A percentile compares a stretch with the other conserved stretches of the same genome.
phyloP scores from a whole-genome alignment of 2,797 vertebrate genomes.

The Chelmon rostratus region DNA sequence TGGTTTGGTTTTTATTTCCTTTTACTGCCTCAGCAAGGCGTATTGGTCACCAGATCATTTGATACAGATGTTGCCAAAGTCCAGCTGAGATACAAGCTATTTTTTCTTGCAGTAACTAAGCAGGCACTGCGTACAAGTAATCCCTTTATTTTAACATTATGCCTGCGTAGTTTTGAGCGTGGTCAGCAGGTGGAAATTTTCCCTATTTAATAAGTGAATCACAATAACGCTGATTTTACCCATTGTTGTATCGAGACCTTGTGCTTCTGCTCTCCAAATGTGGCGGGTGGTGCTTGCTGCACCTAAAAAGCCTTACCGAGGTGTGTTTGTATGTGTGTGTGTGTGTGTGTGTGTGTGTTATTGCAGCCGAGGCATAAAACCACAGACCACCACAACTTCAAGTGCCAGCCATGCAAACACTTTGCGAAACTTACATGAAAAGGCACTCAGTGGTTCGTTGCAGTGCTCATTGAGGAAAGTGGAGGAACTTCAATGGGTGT shows the following conservation, averaged over 20 bases:
- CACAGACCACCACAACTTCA: background rate
- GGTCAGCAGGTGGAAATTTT: background rate
- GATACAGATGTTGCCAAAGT: slow-evolving; percentile 39
- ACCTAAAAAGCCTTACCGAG: background rate
- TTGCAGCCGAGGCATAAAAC: background rate
- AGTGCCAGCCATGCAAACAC: background rate
- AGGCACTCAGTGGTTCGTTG: background rate
- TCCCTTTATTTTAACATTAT: background rate
- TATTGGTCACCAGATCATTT: background rate
- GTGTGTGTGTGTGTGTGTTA: too few relatives aligned
- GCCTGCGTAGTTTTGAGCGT: background rate
- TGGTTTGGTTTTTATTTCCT: background rate
- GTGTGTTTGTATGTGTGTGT: background rate
- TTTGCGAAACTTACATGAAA: background rate
- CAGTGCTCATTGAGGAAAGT: slow-evolving; percentile 6
- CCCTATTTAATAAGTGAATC: background rate
- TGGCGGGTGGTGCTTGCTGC: background rate
- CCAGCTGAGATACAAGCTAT: slow-evolving; percentile 22
- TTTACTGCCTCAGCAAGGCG: background rate
- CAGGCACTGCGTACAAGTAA: background rate
- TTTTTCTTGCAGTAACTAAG: slow-evolving; percentile 12
- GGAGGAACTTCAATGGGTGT: slow-evolving; percentile 4
- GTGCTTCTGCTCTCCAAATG: background rate
- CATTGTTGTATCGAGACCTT: background rate
- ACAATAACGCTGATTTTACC: background rate